These are phyloP conservation scores for Larimichthys crocea DNA, from an alignment of 2,113 vertebrate species.

Conservation along the genomic window DNA sequence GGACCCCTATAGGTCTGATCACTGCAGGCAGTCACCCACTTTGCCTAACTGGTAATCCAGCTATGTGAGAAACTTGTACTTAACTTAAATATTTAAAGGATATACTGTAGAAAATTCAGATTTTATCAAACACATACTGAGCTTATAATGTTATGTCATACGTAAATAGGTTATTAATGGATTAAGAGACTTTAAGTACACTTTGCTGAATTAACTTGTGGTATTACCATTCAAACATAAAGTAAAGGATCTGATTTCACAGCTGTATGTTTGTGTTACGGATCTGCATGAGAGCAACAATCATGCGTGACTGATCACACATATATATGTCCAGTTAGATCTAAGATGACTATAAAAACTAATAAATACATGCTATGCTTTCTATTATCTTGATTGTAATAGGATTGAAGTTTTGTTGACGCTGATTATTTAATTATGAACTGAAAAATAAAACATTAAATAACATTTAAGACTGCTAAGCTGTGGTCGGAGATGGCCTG, in stretches of 20 bases:
- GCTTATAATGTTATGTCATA: neutral
- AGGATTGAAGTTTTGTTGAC: neutral
- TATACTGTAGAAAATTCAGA: neutral
- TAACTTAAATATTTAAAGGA: neutral
- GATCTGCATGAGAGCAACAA: neutral
- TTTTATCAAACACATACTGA: neutral
- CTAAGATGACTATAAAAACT: neutral
- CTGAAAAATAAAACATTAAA: neutral
- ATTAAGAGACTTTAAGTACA: neutral
- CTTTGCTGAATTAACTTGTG: neutral
- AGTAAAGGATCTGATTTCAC: neutral
- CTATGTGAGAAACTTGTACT: neutral
- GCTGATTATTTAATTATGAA: neutral
- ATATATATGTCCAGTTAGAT: neutral
- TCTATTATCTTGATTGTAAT: neutral
- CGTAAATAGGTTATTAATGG: too few species aligned
- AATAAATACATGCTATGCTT: neutral
- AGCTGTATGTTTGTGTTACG: neutral
- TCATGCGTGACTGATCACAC: neutral
- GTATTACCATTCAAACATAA: neutral
- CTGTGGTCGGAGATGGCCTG: neutral
- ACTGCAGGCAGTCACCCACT: neutral
- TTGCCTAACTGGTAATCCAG: neutral
- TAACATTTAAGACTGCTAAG: neutral
- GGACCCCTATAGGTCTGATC: neutral